Evolutionary conservation across 2,797 vertebrate species (phyloP).

Genomic region (Schizothorax lantsangensis): DNA sequence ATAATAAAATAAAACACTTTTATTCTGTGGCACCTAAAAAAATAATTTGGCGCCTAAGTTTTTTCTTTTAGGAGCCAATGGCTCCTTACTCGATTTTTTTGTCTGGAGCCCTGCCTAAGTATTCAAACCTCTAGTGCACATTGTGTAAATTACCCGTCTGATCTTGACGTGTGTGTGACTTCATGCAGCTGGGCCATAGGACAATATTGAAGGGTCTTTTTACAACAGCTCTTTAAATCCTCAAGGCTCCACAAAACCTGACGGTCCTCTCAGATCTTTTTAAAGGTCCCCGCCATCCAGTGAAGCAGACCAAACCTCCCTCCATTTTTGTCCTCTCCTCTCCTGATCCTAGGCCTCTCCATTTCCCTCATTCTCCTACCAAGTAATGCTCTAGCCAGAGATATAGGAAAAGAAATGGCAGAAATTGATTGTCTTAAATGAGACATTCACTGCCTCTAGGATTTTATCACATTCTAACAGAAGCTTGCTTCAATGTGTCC

Average conservation of each 20-base stretch:
- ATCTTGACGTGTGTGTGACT: conserved; percentile 1
- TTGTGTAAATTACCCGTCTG: not conserved
- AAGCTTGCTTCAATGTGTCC: not conserved
- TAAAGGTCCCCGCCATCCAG: not conserved
- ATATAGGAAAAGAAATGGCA: not conserved
- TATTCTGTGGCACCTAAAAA: too few species aligned
- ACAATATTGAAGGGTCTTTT: conserved; percentile 22
- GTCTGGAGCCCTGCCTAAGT: too few species aligned
- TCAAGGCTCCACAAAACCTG: conserved; percentile 27
- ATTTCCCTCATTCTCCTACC: not conserved
- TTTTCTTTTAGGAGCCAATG: too few species aligned
- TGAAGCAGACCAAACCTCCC: not conserved
- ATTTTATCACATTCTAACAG: conserved; percentile 8
- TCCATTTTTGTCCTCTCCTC: not conserved
- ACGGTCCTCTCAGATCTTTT: conserved; percentile 14
- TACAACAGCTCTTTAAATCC: conserved; percentile 45
- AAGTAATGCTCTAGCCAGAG: not conserved
- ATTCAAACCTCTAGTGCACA: not conserved
- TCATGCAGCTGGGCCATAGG: conserved; percentile 17
- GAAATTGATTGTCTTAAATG: conserved; percentile 11
- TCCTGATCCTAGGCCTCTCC: not conserved
- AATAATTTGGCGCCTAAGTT: too few species aligned
- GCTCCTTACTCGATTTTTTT: too few species aligned
- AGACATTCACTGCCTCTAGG: not conserved
- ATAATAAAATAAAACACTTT: too few species aligned